Percentiles rank a stretch among this genome's conserved stretches.
These are phyloP conservation scores for Sebastolobus alascanus DNA, from an alignment of 2,797 vertebrate species.

Conservation along the genomic window DNA sequence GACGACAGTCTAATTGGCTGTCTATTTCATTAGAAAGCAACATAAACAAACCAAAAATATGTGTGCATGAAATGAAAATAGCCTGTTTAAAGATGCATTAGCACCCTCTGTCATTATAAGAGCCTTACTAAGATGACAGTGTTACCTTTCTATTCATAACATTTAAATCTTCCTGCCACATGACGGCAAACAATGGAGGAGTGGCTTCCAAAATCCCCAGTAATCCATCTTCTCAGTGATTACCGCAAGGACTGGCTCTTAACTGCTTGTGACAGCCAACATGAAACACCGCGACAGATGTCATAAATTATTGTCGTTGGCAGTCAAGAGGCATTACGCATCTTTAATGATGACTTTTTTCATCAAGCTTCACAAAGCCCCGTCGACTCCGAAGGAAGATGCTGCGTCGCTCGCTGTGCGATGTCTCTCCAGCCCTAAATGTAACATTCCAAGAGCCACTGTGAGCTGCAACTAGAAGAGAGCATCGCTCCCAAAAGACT, in stretches of 20 bases:
- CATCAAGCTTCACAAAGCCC: constrained; percentile 68
- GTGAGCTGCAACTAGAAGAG: constrained; percentile 48
- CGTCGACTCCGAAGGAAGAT: constrained; percentile 44
- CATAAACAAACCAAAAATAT: constrained; percentile 24
- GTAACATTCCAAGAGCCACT: constrained; percentile 19
- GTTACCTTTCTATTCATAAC: constrained; percentile 61
- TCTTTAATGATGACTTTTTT: constrained; percentile 80
- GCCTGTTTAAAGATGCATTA: constrained; percentile 30
- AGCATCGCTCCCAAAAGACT: constrained; percentile 61
- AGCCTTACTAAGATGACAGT: constrained; percentile 49
- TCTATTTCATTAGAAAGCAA: constrained; percentile 16
- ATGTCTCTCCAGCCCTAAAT: constrained; percentile 35
- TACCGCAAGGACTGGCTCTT: constrained; percentile 62
- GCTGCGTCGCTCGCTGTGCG: constrained; percentile 13
- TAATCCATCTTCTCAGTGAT: constrained; percentile 73
- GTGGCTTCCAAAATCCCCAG: constrained; percentile 66
- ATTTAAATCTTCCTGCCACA: constrained; percentile 59
- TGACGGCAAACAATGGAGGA: constrained; percentile 67
- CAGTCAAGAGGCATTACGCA: constrained; percentile 77
- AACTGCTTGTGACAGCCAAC: constrained; percentile 78
- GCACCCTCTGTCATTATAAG: constrained; percentile 18
- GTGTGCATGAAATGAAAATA: constrained; percentile 16
- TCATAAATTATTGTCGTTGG: constrained; percentile 77
- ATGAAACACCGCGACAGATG: constrained; percentile 77
- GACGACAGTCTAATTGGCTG: no score